phyloP scores from a whole-genome alignment of 1,140 invertebrate genomes.

The Wiebesia pumilae region DNA sequence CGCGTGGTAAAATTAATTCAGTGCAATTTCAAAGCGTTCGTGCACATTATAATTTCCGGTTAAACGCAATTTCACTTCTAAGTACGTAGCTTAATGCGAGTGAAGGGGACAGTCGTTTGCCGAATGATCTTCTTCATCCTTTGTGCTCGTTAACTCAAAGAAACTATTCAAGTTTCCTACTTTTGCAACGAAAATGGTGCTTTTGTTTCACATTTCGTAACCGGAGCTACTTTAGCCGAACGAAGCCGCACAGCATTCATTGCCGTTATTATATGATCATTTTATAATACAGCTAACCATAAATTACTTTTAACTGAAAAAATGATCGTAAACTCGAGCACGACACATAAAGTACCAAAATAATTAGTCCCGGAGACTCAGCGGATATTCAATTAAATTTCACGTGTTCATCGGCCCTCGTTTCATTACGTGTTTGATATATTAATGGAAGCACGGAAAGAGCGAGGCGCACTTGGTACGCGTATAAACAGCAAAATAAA shows the following conservation, averaged over 20 bases:
- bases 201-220: background rate
- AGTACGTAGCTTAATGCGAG: background rate
- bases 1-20: background rate
- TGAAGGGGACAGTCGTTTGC: background rate
- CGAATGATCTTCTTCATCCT: background rate
- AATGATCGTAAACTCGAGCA: background rate
- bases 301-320: background rate
- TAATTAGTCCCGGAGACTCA: constrained; percentile 8
- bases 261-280: background rate
- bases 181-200: background rate
- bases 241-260: background rate
- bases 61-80: background rate
- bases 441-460: background rate
- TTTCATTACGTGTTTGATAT: constrained; percentile 33
- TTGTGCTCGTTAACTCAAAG: background rate
- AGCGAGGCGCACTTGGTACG: background rate
- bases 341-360: background rate
- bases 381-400: constrained; percentile 13
- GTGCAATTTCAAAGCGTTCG: background rate
- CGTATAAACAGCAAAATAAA: constrained; percentile 22
- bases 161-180: background rate
- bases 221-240: background rate
- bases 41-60: background rate
- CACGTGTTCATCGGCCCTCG: constrained; percentile 2
- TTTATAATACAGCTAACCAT: background rate